Percentiles rank a stretch among this genome's conserved stretches.
Conservation (phyloP, 2,113 vertebrate species). For the Bambusicola thoracicus region DNA sequence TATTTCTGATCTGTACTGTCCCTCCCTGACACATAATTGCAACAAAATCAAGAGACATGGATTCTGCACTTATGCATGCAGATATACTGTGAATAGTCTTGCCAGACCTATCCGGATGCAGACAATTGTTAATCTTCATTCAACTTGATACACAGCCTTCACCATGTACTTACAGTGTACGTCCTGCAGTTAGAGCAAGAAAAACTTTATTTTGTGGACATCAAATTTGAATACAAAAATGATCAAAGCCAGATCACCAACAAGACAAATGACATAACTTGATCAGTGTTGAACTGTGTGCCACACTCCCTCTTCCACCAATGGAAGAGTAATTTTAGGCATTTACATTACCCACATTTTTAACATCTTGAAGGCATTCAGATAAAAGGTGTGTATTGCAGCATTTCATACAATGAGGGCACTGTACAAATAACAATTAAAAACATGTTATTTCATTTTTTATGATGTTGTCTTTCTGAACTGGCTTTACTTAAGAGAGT, state of each 20-base stretch:
- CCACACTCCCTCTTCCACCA: background rate
- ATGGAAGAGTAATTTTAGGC: background rate
- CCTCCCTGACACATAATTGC: background rate
- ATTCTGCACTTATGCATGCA: background rate
- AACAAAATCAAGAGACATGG: background rate
- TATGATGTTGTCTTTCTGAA: background rate
- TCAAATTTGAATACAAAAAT: background rate
- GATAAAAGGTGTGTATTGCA: background rate
- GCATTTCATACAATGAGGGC: background rate
- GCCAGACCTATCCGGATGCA: background rate
- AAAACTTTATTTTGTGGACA: background rate
- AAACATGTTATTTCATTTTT: conserved; percentile 13
- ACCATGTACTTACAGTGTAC: background rate
- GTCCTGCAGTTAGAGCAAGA: background rate
- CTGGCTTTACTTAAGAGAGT: background rate
- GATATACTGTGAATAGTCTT: background rate
- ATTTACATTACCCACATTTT: background rate
- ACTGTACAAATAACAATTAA: background rate
- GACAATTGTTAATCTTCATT: background rate
- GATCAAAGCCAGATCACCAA: background rate
- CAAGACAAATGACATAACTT: background rate
- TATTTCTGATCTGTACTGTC: background rate
- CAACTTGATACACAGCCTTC: fast-evolving
- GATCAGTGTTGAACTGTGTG: background rate
- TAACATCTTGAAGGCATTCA: background rate